These are phyloP conservation scores for Phyllotis vaccarum DNA, from an alignment of 2,797 vertebrate genomes.

Conservation along the genomic window DNA sequence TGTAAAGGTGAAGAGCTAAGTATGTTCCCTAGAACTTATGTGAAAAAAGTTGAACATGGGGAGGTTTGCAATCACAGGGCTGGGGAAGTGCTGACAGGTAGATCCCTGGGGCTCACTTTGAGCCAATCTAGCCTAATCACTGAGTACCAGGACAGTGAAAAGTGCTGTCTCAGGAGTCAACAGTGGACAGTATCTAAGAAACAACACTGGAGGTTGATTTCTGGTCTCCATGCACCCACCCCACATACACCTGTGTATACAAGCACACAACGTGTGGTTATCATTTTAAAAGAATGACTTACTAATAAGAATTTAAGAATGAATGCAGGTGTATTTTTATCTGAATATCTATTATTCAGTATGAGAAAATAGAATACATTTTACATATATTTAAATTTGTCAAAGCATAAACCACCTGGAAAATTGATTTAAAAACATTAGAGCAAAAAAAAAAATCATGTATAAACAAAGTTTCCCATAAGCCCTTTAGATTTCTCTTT, in stretches of 20 bases:
- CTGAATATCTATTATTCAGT: not conserved
- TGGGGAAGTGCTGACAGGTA: not conserved
- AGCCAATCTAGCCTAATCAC: not conserved
- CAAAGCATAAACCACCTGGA: not conserved
- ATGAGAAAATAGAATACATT: not conserved
- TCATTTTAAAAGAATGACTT: not conserved
- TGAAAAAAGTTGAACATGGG: not conserved
- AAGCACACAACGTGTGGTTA: fast-evolving
- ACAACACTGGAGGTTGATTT: not conserved
- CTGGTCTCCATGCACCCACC: not conserved
- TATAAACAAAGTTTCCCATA: not conserved
- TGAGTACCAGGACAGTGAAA: not conserved
- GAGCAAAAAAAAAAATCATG: not conserved
- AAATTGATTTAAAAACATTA: slow-evolving; percentile 35
- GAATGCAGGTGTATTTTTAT: not conserved
- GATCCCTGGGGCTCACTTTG: not conserved
- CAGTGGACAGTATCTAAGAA: not conserved
- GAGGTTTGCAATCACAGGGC: not conserved
- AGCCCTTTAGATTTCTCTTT: not conserved
- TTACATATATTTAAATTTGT: slow-evolving; percentile 29
- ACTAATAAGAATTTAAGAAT: slow-evolving; percentile 28
- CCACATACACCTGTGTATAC: fast-evolving
- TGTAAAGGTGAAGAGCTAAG: not conserved
- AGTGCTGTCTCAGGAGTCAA: not conserved
- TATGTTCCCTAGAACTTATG: not conserved